These are phyloP conservation scores for Whitmania pigra DNA, from an alignment of 1,140 invertebrate genomes.

Conservation along the genomic window DNA sequence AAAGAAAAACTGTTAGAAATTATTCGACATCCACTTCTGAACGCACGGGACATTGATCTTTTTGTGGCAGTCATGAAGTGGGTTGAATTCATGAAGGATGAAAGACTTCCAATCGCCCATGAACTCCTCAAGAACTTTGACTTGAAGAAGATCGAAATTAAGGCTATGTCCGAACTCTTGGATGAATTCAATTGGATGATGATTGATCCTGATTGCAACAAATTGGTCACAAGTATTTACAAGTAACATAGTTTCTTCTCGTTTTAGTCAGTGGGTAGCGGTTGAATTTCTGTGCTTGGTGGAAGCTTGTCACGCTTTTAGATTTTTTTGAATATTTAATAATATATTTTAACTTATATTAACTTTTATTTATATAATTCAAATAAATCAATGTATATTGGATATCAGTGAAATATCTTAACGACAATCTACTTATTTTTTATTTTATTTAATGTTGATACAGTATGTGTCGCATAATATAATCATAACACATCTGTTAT, in stretches of 20 bases:
- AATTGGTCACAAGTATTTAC: conserved; percentile 17
- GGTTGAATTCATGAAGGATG: conserved; percentile 22
- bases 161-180: conserved; percentile 20
- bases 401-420: too few relatives aligned
- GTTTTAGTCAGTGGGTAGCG: too few relatives aligned
- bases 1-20: conserved; percentile 15
- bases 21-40: conserved; percentile 10
- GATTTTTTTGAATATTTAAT: too few relatives aligned
- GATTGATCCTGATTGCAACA: conserved; percentile 5
- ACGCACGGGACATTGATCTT: conserved; percentile 22
- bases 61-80: conserved; percentile 24
- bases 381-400: too few relatives aligned
- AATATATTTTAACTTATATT: too few relatives aligned
- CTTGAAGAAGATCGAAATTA: conserved; percentile 21
- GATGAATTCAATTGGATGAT: conserved; percentile 21
- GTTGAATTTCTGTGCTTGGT: too few relatives aligned
- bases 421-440: too few relatives aligned
- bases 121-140: conserved; percentile 22
- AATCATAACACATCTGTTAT: too few relatives aligned
- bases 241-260: conserved; percentile 5
- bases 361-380: too few relatives aligned
- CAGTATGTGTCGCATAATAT: too few relatives aligned
- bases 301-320: too few relatives aligned
- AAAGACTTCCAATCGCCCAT: conserved; percentile 13
- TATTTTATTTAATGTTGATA: too few relatives aligned